Evolutionary conservation across 2,888 invertebrate genomes (phyloP).

Genomic region (Andrena dorsata): DNA sequence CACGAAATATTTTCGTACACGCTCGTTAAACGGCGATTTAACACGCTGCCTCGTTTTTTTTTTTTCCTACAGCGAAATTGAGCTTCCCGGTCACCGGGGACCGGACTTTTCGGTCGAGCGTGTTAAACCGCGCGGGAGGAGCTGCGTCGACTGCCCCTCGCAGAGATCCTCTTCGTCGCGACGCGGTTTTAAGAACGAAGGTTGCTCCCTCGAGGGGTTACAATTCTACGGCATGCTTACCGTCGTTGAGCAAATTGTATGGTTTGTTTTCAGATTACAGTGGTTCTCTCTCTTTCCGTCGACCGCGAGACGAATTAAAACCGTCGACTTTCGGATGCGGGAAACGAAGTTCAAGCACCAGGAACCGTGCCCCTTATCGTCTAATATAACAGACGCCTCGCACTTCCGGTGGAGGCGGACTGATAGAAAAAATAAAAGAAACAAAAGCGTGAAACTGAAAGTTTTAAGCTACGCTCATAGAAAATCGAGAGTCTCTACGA

Average conservation of each 20-base stretch:
- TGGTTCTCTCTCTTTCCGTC: neutral
- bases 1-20: neutral
- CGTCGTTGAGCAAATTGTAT: constrained; percentile 65
- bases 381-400: constrained; percentile 4
- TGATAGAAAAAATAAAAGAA: neutral
- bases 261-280: constrained; percentile 35
- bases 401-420: constrained; percentile 11
- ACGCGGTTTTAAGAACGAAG: neutral
- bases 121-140: neutral
- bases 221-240: constrained; percentile 28
- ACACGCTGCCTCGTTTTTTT: neutral
- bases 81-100: neutral
- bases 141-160: too few relatives aligned
- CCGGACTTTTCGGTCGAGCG: neutral
- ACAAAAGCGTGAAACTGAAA: neutral
- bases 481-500: neutral
- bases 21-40: neutral
- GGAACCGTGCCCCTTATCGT: constrained; percentile 20
- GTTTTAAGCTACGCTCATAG: neutral
- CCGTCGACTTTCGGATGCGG: too few relatives aligned
- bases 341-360: constrained; percentile 10
- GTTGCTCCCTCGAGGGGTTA: neutral
- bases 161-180: too few relatives aligned
- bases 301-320: neutral
- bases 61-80: constrained; percentile 5